Evolutionary conservation across 2,797 vertebrate species (phyloP), one percentile per base, ranked within the genome.

Genomic region (Phylloscopus collybita): DNA sequence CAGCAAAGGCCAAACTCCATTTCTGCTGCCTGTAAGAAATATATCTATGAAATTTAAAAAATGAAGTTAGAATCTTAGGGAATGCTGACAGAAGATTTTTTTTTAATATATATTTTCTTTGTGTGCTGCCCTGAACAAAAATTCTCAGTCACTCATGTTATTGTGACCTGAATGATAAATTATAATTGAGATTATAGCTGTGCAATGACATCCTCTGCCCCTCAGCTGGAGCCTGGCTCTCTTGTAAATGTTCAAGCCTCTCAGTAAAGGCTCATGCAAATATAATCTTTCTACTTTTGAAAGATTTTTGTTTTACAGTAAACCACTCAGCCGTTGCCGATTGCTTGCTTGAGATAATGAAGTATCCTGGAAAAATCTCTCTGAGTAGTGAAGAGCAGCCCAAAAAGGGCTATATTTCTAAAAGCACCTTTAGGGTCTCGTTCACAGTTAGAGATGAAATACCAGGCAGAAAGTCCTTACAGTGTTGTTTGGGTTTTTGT

Each of bases 221-320:
- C 59, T 79, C 59, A 67, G 32, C 9, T 0, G 3, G 21, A 64
- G 34, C 26, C 56, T 42, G 29, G 49, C 23, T 80, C 32, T 76
- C 65, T 34, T 0, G 0, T 0, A 4, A 90, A 47, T 17, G 7
- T 18, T 83, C 20, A 3, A 42, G 32, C 23, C 51, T 59, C 15
- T 64, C 36, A 36, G 34, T 20, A 32, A 75, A 32, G 22, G 34
- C n/a, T 85, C 60, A 42, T 7, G 11, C 1, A 3, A 86, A 49
- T 45, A 49, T 10, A 27, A 54, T 57, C 12, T 21, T 69, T 84
- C 85, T 29, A 7, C 25, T 60, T 51, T 23, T 38, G n/a, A 85
- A 92, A 67, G 26, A 32, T 32, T 54, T 93, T 76, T 78, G 26
- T 73, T 87, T 89, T 66, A 69, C n/a, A 45, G 23, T 50, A 71